Conservation (phyloP, 1,140 invertebrate species). For the Pinna nobilis region DNA sequence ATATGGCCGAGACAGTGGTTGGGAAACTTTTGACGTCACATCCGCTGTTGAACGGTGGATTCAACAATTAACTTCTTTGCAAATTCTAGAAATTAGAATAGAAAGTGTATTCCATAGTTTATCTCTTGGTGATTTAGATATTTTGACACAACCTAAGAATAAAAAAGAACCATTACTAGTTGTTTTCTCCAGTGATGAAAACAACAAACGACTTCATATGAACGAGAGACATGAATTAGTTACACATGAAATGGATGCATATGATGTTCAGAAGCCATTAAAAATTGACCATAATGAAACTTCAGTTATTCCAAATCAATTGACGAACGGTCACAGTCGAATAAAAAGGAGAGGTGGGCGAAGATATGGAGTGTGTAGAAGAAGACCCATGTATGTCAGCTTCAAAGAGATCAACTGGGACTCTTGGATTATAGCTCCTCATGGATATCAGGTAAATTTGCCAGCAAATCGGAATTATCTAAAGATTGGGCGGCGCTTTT, state of each 20-base stretch:
- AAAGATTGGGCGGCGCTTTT: no score
- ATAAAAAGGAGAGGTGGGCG: constrained; percentile 36
- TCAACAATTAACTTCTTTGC: constrained; percentile 77
- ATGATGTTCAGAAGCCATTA: constrained; percentile 3
- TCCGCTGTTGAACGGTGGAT: constrained; percentile 90
- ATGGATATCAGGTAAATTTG: constrained; percentile 89
- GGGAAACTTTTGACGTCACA: constrained; percentile 87
- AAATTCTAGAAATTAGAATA: constrained; percentile 72
- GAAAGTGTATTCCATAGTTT: constrained; percentile 50
- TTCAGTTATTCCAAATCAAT: background rate
- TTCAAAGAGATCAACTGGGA: constrained; percentile 97
- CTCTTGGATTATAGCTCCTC: constrained; percentile 98
- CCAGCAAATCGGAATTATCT: no score
- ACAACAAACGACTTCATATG: constrained; percentile 40
- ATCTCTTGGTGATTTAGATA: constrained; percentile 59
- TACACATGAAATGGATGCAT: constrained; percentile 48
- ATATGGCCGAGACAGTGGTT: constrained; percentile 74
- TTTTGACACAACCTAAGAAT: constrained; percentile 77
- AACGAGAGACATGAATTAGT: constrained; percentile 56
- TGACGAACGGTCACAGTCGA: constrained; percentile 26
- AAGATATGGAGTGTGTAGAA: constrained; percentile 79
- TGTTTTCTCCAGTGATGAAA: constrained; percentile 62
- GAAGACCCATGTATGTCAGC: constrained; percentile 92
- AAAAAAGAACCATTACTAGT: constrained; percentile 63
- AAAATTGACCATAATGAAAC: background rate